A percentile compares a stretch with the other conserved stretches of the same genome.
Conservation (phyloP, 2,113 vertebrate genomes). For the Heteronetta atricapilla region DNA sequence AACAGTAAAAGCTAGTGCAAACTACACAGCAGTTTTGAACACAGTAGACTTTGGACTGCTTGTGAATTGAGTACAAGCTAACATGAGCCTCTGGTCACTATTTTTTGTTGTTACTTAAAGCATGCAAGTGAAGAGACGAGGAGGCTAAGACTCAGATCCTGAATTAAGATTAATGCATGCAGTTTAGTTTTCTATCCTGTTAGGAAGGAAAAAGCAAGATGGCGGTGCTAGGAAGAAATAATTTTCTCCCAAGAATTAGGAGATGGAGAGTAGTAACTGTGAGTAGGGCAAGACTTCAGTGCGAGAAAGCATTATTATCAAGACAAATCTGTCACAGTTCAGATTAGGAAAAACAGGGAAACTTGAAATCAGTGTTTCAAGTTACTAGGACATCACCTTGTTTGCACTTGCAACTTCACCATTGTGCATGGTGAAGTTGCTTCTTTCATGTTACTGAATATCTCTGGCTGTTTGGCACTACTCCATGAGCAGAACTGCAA, state of each 20-base stretch:
- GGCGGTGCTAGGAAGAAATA: too few species aligned
- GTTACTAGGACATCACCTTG: neutral
- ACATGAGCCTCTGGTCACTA: neutral
- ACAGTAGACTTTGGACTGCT: neutral
- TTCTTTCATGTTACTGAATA: neutral
- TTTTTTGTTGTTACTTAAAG: neutral
- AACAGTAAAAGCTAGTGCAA: neutral
- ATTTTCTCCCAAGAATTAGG: neutral
- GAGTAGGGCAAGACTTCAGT: neutral
- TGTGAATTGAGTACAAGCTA: neutral
- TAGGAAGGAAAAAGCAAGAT: neutral
- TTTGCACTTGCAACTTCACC: neutral
- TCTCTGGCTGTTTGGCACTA: neutral
- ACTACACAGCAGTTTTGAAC: neutral
- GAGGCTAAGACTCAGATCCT: neutral
- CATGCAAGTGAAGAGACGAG: neutral
- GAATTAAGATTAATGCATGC: neutral
- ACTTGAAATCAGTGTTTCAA: neutral
- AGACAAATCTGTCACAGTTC: neutral
- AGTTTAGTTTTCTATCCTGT: neutral
- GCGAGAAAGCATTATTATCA: neutral
- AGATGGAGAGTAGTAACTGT: neutral
- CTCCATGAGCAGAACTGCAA: neutral
- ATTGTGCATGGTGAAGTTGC: neutral
- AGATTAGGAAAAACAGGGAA: neutral